Base-by-base conservation (phyloP, 2,888 invertebrate genomes). In the Agapostemon virescens region DNA sequence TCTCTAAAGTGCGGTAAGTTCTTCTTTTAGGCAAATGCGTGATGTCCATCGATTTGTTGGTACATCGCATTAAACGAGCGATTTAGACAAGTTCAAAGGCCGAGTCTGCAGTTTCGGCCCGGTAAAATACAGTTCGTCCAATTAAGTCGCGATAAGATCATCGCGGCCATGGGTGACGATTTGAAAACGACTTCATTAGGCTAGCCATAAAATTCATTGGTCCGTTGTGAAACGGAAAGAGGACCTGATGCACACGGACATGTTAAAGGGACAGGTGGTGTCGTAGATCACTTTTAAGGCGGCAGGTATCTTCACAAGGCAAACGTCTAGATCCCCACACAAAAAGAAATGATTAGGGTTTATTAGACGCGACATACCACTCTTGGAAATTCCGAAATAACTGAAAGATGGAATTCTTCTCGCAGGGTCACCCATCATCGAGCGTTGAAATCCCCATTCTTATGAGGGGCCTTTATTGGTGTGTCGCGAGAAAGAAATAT, bases 181-280 rank as follows among this genome's bases (percentile, higher is more conserved):
- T 84, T 89, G 86, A 85, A 87, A 88, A 88, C 84, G 88, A 89
- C 91, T 92, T 92, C 91, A 91, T 92, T 92, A 91, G 91, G 90
- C 91, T 88, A 90, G 87, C 89, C 88, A 89, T 91, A 90, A 92
- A 92, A 91, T 90, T 90, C 90, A 90, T 90, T 86, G 88, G 86
- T 72, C 81, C 82, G 86, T 88, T 88, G 89, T 87, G 88, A 89
- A 89, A 89, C 84, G 84, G 67, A 78, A 84, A 76, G 84, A 73
- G 81, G 84, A 69, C 71, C 81, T 68, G 82, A 81, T 84, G 82
- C 36, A 71, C 82, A 61, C 76, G 80, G 81, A 85, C 83, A 84
- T 85, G 87, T 84, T 81, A 85, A 86, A 87, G 88, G 86, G 90
- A 89, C 91, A 91, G 91, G 89, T 91, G 91, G 72, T 83, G 83